Percentiles rank a stretch among this genome's conserved stretches.
These are phyloP conservation scores for Nymphalis io DNA, from an alignment of 1,140 invertebrate genomes.

Conservation along the genomic window DNA sequence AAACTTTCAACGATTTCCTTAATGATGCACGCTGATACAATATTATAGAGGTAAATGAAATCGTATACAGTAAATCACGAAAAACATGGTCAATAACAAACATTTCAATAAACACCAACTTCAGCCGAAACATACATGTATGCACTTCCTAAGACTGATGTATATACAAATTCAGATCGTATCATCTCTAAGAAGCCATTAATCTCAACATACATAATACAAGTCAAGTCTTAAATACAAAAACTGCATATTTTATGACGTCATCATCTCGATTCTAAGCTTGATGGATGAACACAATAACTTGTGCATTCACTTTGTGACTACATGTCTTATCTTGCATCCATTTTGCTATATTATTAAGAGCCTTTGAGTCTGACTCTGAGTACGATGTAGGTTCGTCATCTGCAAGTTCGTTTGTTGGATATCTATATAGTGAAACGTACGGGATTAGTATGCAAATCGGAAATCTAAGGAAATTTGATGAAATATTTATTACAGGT, in stretches of 20 bases:
- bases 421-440: slow-evolving; percentile 1
- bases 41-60: too few species aligned
- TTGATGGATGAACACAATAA: neutral
- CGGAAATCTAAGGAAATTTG: neutral
- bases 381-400: neutral
- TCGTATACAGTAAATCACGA: too few species aligned
- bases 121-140: too few species aligned
- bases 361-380: slow-evolving; percentile 8
- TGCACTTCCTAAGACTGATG: too few species aligned
- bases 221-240: neutral
- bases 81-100: too few species aligned
- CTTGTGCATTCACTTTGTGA: slow-evolving; percentile 6
- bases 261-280: neutral
- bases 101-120: too few species aligned
- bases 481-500: neutral
- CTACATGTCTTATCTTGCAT: slow-evolving; percentile 8
- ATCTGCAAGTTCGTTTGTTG: neutral
- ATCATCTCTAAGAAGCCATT: too few species aligned
- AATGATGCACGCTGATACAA: too few species aligned
- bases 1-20: too few species aligned
- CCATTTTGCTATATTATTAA: slow-evolving; percentile 14
- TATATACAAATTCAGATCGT: too few species aligned
- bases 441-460: neutral
- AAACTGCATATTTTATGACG: neutral
- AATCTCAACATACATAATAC: neutral